A percentile compares a stretch with the other conserved stretches of the same genome.
phyloP scores from a whole-genome alignment of 2,113 vertebrate species.

The Cochlearius cochlearius region DNA sequence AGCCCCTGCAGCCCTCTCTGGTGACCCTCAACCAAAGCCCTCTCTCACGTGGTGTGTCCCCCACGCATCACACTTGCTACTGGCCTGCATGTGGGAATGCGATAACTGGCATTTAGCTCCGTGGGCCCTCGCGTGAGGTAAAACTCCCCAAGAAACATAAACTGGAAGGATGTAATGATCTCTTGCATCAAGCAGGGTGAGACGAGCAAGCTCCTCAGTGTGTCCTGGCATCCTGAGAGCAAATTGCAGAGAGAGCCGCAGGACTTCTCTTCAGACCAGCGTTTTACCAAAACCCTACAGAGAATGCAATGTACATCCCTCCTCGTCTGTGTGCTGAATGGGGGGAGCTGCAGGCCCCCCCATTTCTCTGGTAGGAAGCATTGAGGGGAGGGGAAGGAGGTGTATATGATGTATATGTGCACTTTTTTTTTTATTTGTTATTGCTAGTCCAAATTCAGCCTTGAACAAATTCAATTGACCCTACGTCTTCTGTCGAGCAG shows the following conservation, averaged over 20 bases:
- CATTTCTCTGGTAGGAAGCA: background rate
- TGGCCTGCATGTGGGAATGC: background rate
- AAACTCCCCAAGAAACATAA: background rate
- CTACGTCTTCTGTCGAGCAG: background rate
- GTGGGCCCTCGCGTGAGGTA: accelerated
- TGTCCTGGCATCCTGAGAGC: background rate
- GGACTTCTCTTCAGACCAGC: background rate
- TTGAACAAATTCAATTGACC: background rate
- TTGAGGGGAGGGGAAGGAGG: no score
- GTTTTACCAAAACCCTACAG: background rate
- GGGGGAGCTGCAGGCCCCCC: background rate
- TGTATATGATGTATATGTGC: accelerated
- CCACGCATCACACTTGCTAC: background rate
- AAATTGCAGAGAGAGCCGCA: background rate
- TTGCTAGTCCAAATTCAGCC: background rate
- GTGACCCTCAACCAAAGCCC: background rate
- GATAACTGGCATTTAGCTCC: background rate
- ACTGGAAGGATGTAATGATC: background rate
- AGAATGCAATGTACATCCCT: background rate
- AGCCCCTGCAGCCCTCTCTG: background rate
- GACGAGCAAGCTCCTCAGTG: background rate
- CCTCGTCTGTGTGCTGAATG: background rate
- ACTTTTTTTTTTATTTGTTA: background rate
- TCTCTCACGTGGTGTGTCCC: accelerated
- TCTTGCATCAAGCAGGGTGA: background rate